Base-by-base conservation (phyloP, 2,113 vertebrate species). In the Periophthalmodon schlosseri region DNA sequence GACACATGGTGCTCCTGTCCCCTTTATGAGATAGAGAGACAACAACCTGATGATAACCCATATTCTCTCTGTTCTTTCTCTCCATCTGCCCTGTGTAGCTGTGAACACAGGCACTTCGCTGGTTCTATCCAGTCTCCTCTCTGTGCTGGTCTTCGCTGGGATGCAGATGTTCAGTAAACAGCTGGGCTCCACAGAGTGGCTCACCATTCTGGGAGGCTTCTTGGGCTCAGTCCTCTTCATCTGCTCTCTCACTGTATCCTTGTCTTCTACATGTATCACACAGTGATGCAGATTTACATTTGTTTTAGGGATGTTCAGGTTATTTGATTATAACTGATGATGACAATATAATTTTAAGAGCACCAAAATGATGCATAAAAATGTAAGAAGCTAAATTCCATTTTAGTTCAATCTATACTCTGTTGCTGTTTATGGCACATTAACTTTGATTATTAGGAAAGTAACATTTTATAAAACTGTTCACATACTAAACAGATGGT, bases 111-210 rank as follows among this genome's bases (percentile, higher is more conserved):
- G 96, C 50, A 96, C 95, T 0, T 99, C 97, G 0, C 85, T 99
- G 69, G 95, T 96, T 3, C 94, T 98, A 4, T 98, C 96, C 52
- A 96, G 96, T 23, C 93, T 99, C 75, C 89, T 98, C 52, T 97
- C 96, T 0, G 94, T 98, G 86, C 93, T 98, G 91, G 95, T 98
- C 0, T 99, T 99, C 74, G 96, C 97, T 0, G 97, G 96, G 46
- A 99, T 99, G 97, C 97, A 99, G 95, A 98, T 97, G 95, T 98
- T 97, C 88, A 98, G 96, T 79, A 94, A 94, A 74, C 97, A 98
- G 85, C 86, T 99, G 72, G 96, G 94, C 13, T 98, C 97, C 69
- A 95, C 95, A 0, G 96, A 99, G 92, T 98, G 95, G 96, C 92
- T 98, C 49, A 98, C 96, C 65, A 97, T 99, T 90, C 91, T 98